These are phyloP conservation scores for Ormyrus nitidulus DNA, from an alignment of 2,888 invertebrate genomes.

Conservation along the genomic window DNA sequence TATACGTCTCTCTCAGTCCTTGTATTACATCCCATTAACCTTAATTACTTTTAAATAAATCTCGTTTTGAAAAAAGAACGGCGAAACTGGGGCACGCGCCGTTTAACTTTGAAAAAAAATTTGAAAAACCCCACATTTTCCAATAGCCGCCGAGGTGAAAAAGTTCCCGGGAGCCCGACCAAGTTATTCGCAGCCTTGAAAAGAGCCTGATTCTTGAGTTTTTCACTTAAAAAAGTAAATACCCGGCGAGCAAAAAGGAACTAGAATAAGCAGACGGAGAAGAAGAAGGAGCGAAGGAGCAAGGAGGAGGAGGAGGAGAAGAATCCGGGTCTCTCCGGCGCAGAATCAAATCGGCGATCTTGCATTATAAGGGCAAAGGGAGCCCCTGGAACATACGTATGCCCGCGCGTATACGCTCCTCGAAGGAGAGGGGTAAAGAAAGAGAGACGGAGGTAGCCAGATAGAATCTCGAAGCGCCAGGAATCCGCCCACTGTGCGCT, in stretches of 20 bases:
- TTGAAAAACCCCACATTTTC: not conserved
- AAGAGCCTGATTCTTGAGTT: not conserved
- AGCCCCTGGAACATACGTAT: conserved; percentile 6
- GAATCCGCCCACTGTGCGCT: conserved; percentile 54
- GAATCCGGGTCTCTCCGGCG: conserved; percentile 13
- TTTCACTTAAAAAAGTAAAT: no score
- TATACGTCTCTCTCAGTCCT: no score
- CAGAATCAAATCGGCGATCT: conserved; percentile 42
- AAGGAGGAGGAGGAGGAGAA: not conserved
- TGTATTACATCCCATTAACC: no score
- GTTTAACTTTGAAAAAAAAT: no score
- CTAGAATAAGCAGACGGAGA: not conserved
- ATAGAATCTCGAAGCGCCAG: conserved; percentile 53
- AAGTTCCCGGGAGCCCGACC: no score
- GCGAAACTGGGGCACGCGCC: no score
- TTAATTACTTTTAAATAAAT: no score
- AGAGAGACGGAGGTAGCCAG: conserved; percentile 17
- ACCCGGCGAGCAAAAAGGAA: no score
- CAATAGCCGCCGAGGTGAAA: not conserved
- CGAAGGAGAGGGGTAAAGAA: not conserved
- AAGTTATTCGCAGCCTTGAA: not conserved
- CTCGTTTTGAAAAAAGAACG: no score
- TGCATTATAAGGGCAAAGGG: conserved; percentile 39
- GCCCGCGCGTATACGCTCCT: not conserved
- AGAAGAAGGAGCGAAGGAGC: conserved; percentile 3